Evolutionary conservation across 2,888 invertebrate species (phyloP).

Genomic region (Kuschelorhynchus macadamiae): DNA sequence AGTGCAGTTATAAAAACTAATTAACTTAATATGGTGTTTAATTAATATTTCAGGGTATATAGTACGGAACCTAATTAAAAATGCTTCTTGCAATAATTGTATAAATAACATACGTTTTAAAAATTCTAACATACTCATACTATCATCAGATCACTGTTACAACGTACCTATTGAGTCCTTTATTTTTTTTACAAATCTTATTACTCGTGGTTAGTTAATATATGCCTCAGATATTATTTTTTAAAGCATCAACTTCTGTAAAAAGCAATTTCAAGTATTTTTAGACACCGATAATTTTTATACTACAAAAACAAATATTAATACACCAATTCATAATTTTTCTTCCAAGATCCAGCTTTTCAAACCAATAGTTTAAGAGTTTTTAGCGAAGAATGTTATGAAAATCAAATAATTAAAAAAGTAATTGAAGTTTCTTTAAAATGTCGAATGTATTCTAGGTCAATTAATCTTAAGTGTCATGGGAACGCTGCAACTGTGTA

Average conservation of each 20-base stretch:
- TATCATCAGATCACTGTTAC: background rate
- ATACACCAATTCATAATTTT: background rate
- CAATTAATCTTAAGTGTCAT: conserved; percentile 12
- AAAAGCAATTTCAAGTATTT: background rate
- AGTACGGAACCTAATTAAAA: conserved; percentile 19
- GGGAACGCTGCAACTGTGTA: conserved; percentile 12
- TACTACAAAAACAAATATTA: background rate
- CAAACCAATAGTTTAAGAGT: background rate
- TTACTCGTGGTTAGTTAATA: background rate
- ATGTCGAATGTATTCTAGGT: conserved; percentile 15
- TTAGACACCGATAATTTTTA: background rate
- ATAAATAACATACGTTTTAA: conserved; percentile 16
- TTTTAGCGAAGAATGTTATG: conserved; percentile 25
- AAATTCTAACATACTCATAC: background rate
- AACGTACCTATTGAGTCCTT: too few species aligned
- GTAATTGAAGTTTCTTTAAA: conserved; percentile 19
- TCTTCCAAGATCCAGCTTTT: background rate
- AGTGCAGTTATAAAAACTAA: too few species aligned
- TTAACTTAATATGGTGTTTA: too few species aligned
- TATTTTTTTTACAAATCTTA: background rate
- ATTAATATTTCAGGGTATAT: conserved; percentile 45
- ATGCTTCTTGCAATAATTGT: conserved; percentile 25
- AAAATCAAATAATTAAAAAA: conserved; percentile 29
- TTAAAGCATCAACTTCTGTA: background rate
- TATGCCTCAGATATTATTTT: background rate